Evolutionary conservation across 2,888 invertebrate species (phyloP).

Genomic region (Pyrrhia umbra): DNA sequence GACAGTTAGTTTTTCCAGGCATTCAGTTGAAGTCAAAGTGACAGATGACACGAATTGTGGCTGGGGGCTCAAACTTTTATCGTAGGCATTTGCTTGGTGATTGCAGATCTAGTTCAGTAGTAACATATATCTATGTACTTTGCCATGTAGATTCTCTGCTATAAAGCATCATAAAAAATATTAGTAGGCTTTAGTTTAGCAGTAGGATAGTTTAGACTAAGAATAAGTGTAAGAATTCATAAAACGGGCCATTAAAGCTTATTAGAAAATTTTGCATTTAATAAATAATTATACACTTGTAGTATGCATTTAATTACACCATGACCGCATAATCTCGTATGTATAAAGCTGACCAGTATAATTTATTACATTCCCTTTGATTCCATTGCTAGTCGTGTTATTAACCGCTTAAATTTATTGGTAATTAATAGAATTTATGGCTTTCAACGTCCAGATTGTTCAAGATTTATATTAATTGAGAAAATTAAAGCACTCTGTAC

Average conservation of each 20-base stretch:
- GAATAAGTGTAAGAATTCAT: neutral
- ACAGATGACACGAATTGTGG: too few relatives aligned
- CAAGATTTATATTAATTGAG: conserved; percentile 32
- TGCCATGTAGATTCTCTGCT: too few relatives aligned
- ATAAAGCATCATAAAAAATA: too few relatives aligned
- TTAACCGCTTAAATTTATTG: conserved; percentile 29
- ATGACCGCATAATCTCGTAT: neutral
- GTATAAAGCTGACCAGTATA: neutral
- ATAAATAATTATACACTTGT: neutral
- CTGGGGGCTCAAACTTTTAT: too few relatives aligned
- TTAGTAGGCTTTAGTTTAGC: too few relatives aligned
- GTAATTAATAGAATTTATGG: conserved; percentile 41
- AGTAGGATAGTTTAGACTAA: too few relatives aligned
- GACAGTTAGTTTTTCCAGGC: too few relatives aligned
- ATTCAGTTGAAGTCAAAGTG: too few relatives aligned
- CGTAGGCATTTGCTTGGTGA: too few relatives aligned
- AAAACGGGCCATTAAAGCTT: neutral
- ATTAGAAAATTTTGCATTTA: neutral
- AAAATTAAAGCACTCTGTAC: conserved; percentile 17
- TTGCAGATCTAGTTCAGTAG: too few relatives aligned
- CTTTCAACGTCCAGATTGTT: conserved; percentile 11
- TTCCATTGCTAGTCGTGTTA: conserved; percentile 8
- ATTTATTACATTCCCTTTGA: conserved; percentile 11
- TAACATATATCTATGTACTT: too few relatives aligned
- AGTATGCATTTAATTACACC: neutral